These are phyloP conservation scores for Saxidomus purpurata DNA, from an alignment of 1,140 invertebrate genomes.

Conservation along the genomic window DNA sequence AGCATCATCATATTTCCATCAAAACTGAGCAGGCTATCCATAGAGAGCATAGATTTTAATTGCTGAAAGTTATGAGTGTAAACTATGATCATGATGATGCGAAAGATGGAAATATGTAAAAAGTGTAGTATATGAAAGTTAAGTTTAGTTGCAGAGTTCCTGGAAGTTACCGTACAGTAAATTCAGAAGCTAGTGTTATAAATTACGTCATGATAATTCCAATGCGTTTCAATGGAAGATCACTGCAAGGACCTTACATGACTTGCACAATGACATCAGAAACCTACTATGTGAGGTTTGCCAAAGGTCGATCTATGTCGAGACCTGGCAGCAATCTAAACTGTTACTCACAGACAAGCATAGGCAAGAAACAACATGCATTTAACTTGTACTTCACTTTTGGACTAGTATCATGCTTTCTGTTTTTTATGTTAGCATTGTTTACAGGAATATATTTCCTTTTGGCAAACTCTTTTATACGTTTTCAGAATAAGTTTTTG, in stretches of 20 bases:
- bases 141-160: too few relatives aligned
- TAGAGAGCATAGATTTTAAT: too few relatives aligned
- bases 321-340: not conserved
- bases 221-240: conserved; percentile 3
- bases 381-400: conserved; percentile 12
- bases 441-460: not conserved
- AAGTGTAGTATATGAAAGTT: too few relatives aligned
- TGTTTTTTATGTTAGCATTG: not conserved
- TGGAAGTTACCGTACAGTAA: too few relatives aligned
- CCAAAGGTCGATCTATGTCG: not conserved
- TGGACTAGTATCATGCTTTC: not conserved
- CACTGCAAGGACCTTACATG: conserved; percentile 4
- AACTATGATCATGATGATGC: too few relatives aligned
- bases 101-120: too few relatives aligned
- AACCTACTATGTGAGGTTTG: not conserved
- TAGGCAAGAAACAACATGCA: not conserved
- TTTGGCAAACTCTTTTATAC: not conserved
- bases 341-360: conserved; percentile 12
- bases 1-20: too few relatives aligned
- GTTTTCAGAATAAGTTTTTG: conserved; percentile 12
- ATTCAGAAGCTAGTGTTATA: too few relatives aligned
- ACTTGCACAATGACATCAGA: conserved; percentile 3
- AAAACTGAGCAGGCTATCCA: too few relatives aligned
- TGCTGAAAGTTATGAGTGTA: too few relatives aligned
- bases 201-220: conserved; percentile 30